A percentile compares a stretch with the other conserved stretches of the same genome.
Evolutionary conservation across 1,140 invertebrate species (phyloP).

Genomic region (Papilio machaon): DNA sequence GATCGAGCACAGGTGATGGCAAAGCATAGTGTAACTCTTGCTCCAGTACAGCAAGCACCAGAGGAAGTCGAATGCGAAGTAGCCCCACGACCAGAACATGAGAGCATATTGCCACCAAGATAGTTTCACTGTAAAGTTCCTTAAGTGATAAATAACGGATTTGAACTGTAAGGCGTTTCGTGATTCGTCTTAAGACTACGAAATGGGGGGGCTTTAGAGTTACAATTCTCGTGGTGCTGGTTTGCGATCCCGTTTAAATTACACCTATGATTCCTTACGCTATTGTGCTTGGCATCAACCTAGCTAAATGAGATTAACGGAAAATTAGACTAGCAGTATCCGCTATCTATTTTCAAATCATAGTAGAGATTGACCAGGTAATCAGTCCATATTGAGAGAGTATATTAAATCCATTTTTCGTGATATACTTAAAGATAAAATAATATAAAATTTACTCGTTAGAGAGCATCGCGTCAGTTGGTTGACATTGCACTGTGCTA

Average conservation of each 20-base stretch:
- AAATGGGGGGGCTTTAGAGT: too few species aligned
- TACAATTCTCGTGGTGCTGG: too few species aligned
- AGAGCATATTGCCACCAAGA: constrained; percentile 57
- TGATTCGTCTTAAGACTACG: too few species aligned
- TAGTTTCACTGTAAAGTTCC: constrained; percentile 57
- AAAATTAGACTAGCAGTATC: too few species aligned
- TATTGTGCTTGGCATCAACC: too few species aligned
- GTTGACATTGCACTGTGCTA: constrained; percentile 69
- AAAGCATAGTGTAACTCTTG: constrained; percentile 80
- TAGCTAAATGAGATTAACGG: too few species aligned
- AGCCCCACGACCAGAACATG: constrained; percentile 81
- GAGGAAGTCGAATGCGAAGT: constrained; percentile 83
- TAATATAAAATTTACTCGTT: constrained; percentile 51
- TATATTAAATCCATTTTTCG: not conserved
- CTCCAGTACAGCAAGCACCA: constrained; percentile 82
- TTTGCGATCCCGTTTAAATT: too few species aligned
- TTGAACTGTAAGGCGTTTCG: not conserved
- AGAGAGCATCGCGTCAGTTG: constrained; percentile 50
- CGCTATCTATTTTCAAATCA: too few species aligned
- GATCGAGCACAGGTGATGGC: constrained; percentile 81
- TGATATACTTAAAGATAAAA: not conserved
- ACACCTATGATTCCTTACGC: too few species aligned
- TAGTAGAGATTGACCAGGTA: too few species aligned
- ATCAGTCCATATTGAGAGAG: too few species aligned
- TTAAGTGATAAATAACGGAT: not conserved